phyloP scores from a whole-genome alignment of 2,888 invertebrate species.

The Scaptomyza polygonia region DNA sequence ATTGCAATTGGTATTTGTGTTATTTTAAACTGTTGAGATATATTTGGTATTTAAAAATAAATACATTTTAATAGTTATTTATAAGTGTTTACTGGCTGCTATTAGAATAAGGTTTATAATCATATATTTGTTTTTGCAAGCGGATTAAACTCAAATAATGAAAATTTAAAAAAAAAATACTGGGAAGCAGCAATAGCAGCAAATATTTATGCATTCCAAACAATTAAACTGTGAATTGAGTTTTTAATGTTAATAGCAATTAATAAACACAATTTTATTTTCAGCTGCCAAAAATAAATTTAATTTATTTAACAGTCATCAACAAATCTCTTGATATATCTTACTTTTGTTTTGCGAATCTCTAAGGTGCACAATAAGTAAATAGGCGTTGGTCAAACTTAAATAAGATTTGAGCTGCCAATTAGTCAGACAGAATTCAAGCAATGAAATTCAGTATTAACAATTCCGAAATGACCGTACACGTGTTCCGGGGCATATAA shows the following conservation, averaged over 20 bases:
- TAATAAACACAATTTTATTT: conserved; percentile 11
- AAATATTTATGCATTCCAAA: no score
- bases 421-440: conserved; percentile 1
- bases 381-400: no score
- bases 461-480: conserved; percentile 11
- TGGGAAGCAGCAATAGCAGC: neutral
- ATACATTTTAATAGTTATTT: neutral
- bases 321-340: conserved; percentile 6
- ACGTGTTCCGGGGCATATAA: conserved; percentile 19
- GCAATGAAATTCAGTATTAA: neutral
- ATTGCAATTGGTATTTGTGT: neutral
- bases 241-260: no score
- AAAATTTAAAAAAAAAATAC: neutral
- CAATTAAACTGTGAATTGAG: no score
- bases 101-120: neutral
- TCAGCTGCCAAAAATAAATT: conserved; percentile 10
- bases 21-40: neutral
- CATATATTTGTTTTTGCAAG: neutral
- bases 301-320: conserved; percentile 8
- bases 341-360: neutral
- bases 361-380: neutral
- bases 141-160: neutral
- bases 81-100: neutral
- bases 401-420: neutral
- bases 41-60: neutral